A percentile compares a stretch with the other conserved stretches of the same genome.
phyloP scores from a whole-genome alignment of 1,140 invertebrate genomes.

The Catajapyx aquilonaris region DNA sequence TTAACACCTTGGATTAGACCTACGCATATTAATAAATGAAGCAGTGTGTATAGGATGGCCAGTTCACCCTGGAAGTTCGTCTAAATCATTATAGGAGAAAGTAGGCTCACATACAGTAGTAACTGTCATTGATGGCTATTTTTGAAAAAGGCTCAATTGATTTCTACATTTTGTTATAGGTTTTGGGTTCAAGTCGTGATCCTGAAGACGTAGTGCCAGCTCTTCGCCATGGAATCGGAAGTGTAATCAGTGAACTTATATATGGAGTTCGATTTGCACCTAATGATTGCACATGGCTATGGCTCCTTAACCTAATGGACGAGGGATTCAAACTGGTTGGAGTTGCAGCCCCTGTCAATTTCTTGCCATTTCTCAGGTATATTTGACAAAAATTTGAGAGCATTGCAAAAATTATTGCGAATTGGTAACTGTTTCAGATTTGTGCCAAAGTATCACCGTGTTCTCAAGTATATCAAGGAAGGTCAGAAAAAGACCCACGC shows the following conservation, averaged over 20 bases:
- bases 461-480: constrained; percentile 32
- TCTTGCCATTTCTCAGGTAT: constrained; percentile 56
- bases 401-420: not conserved
- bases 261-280: constrained; percentile 45
- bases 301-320: constrained; percentile 48
- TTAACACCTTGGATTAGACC: too few species aligned
- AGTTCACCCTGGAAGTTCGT: not conserved
- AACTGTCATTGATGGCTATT: not conserved
- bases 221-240: constrained; percentile 49
- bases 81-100: too few species aligned
- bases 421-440: constrained; percentile 17
- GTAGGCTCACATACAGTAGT: too few species aligned
- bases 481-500: constrained; percentile 48
- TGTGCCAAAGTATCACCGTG: constrained; percentile 31
- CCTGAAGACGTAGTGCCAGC: constrained; percentile 24
- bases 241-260: constrained; percentile 48
- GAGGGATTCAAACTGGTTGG: constrained; percentile 56
- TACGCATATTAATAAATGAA: too few species aligned
- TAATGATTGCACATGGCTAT: constrained; percentile 46
- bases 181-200: constrained; percentile 4
- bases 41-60: too few species aligned
- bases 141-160: not conserved
- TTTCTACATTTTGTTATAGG: not conserved
- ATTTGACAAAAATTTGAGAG: constrained; percentile 2
- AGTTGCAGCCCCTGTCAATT: constrained; percentile 56